Evolutionary conservation across 53 echinoderm and acorn worm genomes (phyloP).

Genomic region (Mesocentrotus franciscanus): DNA sequence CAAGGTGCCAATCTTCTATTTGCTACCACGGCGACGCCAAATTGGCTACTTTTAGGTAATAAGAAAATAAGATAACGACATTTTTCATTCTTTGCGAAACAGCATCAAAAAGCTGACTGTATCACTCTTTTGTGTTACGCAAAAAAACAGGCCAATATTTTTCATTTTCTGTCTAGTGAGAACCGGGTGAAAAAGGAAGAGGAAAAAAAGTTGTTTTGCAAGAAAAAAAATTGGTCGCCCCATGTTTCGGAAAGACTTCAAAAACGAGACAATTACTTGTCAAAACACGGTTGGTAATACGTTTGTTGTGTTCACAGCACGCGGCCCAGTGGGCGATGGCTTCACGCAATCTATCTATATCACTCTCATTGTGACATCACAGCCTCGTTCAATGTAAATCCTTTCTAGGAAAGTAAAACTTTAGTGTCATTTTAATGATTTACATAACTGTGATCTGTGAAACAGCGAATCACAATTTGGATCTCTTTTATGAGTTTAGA

Average conservation of each 20-base stretch:
- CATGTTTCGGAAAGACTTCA: slow-evolving; percentile 63
- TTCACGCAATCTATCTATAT: neutral
- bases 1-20: slow-evolving; percentile 47
- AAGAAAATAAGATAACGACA: slow-evolving; percentile 29
- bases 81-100: neutral
- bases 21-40: neutral
- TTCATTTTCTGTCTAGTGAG: neutral
- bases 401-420: neutral
- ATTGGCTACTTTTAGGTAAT: slow-evolving; percentile 39
- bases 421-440: neutral
- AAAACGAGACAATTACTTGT: slow-evolving; percentile 51
- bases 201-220: slow-evolving; percentile 22
- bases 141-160: neutral
- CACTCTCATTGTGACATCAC: slow-evolving; percentile 26
- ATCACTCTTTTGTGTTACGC: neutral
- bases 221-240: slow-evolving; percentile 10
- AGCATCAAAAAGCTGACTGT: slow-evolving; percentile 34
- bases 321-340: neutral
- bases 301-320: slow-evolving; percentile 48
- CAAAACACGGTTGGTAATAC: slow-evolving; percentile 51
- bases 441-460: neutral
- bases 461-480: neutral
- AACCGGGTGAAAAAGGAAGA: neutral
- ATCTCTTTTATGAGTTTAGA: neutral
- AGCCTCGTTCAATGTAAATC: slow-evolving; percentile 38